Conservation (phyloP, 2,888 invertebrate genomes). For the Drosophila prolongata region DNA sequence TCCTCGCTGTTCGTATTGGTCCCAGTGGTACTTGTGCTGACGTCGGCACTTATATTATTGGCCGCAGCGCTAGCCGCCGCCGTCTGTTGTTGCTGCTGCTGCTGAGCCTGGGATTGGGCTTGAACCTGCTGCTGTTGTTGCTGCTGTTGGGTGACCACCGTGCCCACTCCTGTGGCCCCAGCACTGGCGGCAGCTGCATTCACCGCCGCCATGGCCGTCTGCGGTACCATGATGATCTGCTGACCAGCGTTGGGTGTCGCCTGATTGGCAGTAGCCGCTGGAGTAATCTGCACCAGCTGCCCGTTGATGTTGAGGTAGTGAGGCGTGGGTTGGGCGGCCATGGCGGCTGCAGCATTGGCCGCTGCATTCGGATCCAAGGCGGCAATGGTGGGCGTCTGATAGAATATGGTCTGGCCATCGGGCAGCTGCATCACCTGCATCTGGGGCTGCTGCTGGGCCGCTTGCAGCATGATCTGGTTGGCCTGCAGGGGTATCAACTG, state of each 20-base stretch:
- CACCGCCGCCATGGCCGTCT: constrained; percentile 64
- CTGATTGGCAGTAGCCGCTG: constrained; percentile 70
- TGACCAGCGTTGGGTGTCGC: constrained; percentile 64
- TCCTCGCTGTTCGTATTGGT: constrained; percentile 73
- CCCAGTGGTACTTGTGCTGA: constrained; percentile 67
- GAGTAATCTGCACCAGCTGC: constrained; percentile 83
- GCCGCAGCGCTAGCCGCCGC: constrained; percentile 41
- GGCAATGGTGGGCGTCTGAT: constrained; percentile 86
- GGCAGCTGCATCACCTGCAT: constrained; percentile 95
- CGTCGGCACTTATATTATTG: constrained; percentile 55
- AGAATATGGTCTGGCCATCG: constrained; percentile 96
- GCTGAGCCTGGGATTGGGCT: constrained; percentile 20
- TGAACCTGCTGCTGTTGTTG: constrained; percentile 11
- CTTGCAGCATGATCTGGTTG: constrained; percentile 83
- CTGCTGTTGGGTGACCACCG: constrained; percentile 31
- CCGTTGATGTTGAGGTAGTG: constrained; percentile 86
- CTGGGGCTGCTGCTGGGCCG: constrained; percentile 77
- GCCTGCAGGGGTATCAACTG: constrained; percentile 82
- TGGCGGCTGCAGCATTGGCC: constrained; percentile 54
- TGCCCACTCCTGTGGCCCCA: constrained; percentile 10
- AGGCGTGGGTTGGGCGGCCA: constrained; percentile 82
- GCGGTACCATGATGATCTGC: constrained; percentile 82
- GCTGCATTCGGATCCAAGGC: constrained; percentile 62
- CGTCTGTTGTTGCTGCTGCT: constrained; percentile 29
- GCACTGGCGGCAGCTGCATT: constrained; percentile 56